A percentile compares a stretch with the other conserved stretches of the same genome.
Evolutionary conservation across 2,888 invertebrate species (phyloP).

Genomic region (Himalopsyche anomala): DNA sequence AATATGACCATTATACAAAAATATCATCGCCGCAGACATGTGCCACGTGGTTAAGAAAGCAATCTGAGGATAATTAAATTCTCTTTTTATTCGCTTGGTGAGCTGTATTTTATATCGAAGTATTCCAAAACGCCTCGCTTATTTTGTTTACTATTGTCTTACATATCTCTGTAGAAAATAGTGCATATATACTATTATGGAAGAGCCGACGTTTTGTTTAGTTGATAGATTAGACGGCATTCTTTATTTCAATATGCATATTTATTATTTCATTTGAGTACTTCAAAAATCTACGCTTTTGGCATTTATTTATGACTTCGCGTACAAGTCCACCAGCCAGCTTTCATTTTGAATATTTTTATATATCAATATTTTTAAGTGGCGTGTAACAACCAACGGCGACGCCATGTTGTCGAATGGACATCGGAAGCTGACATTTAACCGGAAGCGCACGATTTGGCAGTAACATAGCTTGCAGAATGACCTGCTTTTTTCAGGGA

Average conservation of each 20-base stretch:
- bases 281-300: not conserved
- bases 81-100: not conserved
- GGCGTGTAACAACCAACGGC: no score
- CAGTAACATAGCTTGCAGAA: not conserved
- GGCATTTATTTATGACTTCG: not conserved
- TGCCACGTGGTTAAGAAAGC: not conserved
- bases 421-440: slow-evolving; percentile 38
- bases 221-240: not conserved
- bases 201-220: no score
- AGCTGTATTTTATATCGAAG: not conserved
- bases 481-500: not conserved
- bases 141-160: no score
- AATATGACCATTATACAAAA: no score
- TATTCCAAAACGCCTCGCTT: not conserved
- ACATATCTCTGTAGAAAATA: no score
- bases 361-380: slow-evolving; percentile 24
- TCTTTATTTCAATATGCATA: no score
- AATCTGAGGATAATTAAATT: not conserved
- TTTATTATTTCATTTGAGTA: not conserved
- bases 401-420: slow-evolving; percentile 5
- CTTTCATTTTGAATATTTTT: slow-evolving; percentile 2
- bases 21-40: not conserved
- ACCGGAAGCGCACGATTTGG: not conserved
- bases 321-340: not conserved
- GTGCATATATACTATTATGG: no score